Conservation (phyloP, 2,888 invertebrate genomes). For the Drymonia ruficornis region DNA sequence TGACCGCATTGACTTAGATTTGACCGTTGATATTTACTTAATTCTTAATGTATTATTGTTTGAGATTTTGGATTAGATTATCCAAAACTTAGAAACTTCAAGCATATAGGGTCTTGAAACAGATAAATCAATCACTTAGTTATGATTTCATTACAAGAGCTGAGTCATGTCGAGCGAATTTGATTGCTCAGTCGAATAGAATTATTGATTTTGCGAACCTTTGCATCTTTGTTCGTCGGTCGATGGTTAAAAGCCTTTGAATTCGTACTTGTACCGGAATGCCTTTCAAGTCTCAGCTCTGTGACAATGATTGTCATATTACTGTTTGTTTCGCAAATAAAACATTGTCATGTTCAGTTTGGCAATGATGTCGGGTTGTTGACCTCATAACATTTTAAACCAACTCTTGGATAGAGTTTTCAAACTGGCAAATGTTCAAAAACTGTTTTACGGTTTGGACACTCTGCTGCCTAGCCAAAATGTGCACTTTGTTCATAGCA, state of each 20-base stretch:
- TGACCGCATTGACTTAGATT: too few species aligned
- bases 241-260: slow-evolving; percentile 13
- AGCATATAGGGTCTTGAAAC: background rate
- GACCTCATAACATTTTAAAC: slow-evolving; percentile 41
- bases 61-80: background rate
- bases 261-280: slow-evolving; percentile 14
- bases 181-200: slow-evolving; percentile 28
- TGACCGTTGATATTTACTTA: too few species aligned
- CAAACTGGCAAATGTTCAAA: slow-evolving; percentile 52
- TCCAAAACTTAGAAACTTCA: background rate
- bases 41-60: background rate
- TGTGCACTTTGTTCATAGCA: background rate
- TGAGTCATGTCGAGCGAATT: slow-evolving; percentile 18
- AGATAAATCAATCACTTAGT: slow-evolving; percentile 11
- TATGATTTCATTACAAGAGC: slow-evolving; percentile 26
- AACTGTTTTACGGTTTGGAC: slow-evolving; percentile 21
- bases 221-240: slow-evolving; percentile 14
- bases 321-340: slow-evolving; percentile 9
- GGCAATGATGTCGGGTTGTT: slow-evolving; percentile 24
- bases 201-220: slow-evolving; percentile 22
- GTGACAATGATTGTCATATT: background rate
- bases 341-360: slow-evolving; percentile 11
- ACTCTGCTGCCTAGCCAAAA: slow-evolving; percentile 24
- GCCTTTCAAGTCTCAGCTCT: slow-evolving; percentile 8
- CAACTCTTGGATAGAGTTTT: slow-evolving; percentile 25